Base-by-base conservation (phyloP, 1,140 invertebrate genomes). In the Thaumatotibia leucotreta region DNA sequence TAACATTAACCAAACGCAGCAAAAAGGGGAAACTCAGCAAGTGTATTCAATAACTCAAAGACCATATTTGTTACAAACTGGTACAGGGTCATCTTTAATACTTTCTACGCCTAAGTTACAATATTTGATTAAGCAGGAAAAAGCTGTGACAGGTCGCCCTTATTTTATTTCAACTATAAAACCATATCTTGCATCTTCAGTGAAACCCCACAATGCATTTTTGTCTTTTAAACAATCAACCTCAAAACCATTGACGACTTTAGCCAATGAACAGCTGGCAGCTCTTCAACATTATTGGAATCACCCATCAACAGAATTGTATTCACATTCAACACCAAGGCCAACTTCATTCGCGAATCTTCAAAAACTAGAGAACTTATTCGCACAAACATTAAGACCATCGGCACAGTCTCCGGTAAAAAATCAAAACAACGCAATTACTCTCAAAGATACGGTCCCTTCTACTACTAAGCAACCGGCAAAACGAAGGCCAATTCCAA, bases 401-500 rank as follows among this genome's bases (percentile, higher is more conserved):
- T 73, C 80, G 3, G 64, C 68, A 3, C 67, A 76, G 61, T 10
- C 64, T 3, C 70, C 79, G 10, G 50, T 64, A 5, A 76, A 76
- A 67, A 67, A 70, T 69, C 67, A 75, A 17, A 77, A 64, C 17
- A 68, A 35, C 17, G 45, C 62, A 65, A n/a, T 50, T 61, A 65
- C 69, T 63, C 63, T 23, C 62, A 63, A 67, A 67, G 39, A 63
- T 17, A 24, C 67, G 20, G 49, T 73, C 22, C 64, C 75, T 54
- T 78, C 78, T 49, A 84, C 82, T 23, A 75, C 75, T 9, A 86
- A 78, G 64, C 52, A 70, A 50, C 76, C 80, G 17, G 32, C 74
- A 20, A 86, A 88, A 68, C 83, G 88, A 49, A 83, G 86, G 73
- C 89, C 89, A 1, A 91, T 91, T 65, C 91, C 91, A 29, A 92